Evolutionary conservation across 2,113 vertebrate genomes (phyloP).

Genomic region (Nannospalax galili): DNA sequence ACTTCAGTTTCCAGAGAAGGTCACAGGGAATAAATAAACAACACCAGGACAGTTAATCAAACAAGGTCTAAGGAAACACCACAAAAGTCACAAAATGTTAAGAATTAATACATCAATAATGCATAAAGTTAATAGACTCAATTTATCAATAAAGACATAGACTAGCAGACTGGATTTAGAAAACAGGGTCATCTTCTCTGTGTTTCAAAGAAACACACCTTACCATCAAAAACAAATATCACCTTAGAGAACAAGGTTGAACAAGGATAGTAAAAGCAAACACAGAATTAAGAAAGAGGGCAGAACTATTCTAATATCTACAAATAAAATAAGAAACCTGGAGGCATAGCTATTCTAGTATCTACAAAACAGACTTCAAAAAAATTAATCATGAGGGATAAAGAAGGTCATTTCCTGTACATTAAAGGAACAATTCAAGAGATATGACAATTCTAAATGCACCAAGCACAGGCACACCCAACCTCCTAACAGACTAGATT

Average conservation of each 20-base stretch:
- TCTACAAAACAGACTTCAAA: neutral
- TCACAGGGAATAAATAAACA: neutral
- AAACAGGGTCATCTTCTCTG: neutral
- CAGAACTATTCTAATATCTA: neutral
- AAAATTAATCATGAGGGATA: neutral
- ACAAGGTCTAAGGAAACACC: neutral
- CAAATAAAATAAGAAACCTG: neutral
- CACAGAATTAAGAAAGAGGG: neutral
- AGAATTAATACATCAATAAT: neutral
- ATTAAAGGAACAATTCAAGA: neutral
- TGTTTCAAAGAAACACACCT: neutral
- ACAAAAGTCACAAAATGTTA: neutral
- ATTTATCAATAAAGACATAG: neutral
- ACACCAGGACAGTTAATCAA: neutral
- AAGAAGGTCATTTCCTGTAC: too few relatives aligned
- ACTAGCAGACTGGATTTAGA: neutral
- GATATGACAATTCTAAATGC: neutral
- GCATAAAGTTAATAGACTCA: neutral
- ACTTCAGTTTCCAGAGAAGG: too few relatives aligned
- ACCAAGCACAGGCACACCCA: neutral
- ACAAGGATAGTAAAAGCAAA: neutral
- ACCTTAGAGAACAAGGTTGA: too few relatives aligned
- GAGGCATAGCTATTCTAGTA: neutral
- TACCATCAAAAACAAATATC: neutral
- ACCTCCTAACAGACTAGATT: neutral